Base-by-base conservation (phyloP, 2,113 vertebrate species). In the Turdus rufiventris region DNA sequence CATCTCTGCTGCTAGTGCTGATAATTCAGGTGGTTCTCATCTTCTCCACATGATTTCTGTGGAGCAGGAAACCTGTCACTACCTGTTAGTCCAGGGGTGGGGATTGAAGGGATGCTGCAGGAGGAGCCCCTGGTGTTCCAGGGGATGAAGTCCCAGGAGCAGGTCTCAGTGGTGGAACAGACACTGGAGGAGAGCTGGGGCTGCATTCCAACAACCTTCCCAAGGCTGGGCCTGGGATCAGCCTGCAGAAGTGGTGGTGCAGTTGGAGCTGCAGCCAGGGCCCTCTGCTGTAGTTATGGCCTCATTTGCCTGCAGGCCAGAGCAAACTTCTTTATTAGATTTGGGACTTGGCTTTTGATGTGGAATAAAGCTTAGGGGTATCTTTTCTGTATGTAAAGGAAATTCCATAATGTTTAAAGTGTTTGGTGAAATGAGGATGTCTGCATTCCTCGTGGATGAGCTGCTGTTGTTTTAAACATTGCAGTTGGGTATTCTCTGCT, bases 21-120 rank as follows among this genome's bases (percentile, higher is more conserved):
- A 10, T 53, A 10, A 1, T 33, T 28, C 0, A 2, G 8, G 50
- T 36, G 31, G 25, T 73, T 92, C 47, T 86, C 31, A 7, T 51
- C 28, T 6, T 18, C 11, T 16, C 8, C 0, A 0, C 5, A 0
- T 26, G 33, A 14, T 38, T 47, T 53, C 14, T 4, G 4, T 17
- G 34, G 72, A 45, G 60, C 8, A 7, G 87, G 50, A 76, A 24
- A 18, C 36, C 18, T 50, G n/a, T 43, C 33, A 1, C 26, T 68
- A 8, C 34, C 24, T 48, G 9, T 58, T 23, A 62, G 48, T 31
- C 16, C 68, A 5, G 23, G 23, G 21, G 1, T 45, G 9, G 21
- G 31, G 47, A 11, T 43, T 0, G 6, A 42, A 34, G 62, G 18
- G 54, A 3, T n/a, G 76, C 40, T 75, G 45, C 84, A 43, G 73